Conservation (phyloP, 64 coral and sea anemone genomes). For the Stylophora pistillata region DNA sequence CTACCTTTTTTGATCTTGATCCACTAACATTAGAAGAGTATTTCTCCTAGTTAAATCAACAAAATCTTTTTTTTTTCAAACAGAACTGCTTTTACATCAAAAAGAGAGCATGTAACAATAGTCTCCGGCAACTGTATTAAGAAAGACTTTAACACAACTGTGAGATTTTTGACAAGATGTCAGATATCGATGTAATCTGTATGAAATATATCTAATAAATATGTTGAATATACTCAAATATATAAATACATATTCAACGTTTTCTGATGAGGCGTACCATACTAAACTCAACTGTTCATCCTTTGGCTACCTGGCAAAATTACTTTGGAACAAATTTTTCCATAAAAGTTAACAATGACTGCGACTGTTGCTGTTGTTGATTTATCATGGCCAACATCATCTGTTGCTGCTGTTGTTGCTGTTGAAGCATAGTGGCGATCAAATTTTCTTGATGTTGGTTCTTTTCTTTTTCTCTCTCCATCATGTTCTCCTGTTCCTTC, state of each 20-base stretch:
- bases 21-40: conserved; percentile 34
- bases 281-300: conserved; percentile 10
- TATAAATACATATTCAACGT: not conserved
- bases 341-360: too few species aligned
- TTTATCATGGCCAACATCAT: too few species aligned
- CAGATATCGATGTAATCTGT: conserved; percentile 1
- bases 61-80: not conserved
- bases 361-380: too few species aligned
- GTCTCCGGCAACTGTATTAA: conserved; percentile 25
- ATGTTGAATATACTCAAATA: too few species aligned
- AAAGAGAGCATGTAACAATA: conserved; percentile 15
- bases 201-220: not conserved
- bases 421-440: too few species aligned
- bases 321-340: not conserved
- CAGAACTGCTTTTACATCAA: not conserved
- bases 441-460: too few species aligned
- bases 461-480: not conserved
- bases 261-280: conserved; percentile 2
- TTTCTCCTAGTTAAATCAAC: conserved; percentile 21
- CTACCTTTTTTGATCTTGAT: not conserved
- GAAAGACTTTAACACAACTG: conserved; percentile 2
- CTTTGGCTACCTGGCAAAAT: not conserved
- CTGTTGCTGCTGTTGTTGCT: too few species aligned
- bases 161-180: not conserved
- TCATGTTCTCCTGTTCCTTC: not conserved